Base-by-base conservation (phyloP, 1,140 invertebrate genomes). In the Caligus rogercresseyi region DNA sequence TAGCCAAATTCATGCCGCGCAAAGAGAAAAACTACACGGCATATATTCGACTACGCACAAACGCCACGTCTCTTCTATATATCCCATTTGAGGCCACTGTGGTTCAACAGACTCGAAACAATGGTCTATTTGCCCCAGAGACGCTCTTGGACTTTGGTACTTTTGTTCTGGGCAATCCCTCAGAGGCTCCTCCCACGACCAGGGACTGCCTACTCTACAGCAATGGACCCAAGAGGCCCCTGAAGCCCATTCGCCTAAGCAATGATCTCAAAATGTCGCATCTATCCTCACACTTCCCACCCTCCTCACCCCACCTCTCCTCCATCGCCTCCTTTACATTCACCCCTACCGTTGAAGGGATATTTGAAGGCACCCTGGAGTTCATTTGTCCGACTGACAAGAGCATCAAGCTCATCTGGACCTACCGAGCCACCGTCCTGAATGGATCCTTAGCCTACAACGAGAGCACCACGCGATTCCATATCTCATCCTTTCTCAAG, bases 21-120 rank as follows among this genome's bases (percentile, higher is more conserved):
- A 72, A 75, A 67, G 81, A 85, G 72, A 82, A 81, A 71, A 89
- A 89, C 74, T 81, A 87, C 71, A 87, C 86, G 61, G 81, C 84
- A 51, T 89, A 86, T 70, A 82, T 89, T 67, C 80, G 80, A 80
- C 81, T 67, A 65, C 31, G 31, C 31, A 43, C 31, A 43, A 43
- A 62, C 61, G 51, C 0, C 14, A 59, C 31, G n/a, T 11, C 7
- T 7, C n/a, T 43, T n/a, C 31, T 43, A 11, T 43, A 43, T 43
- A n/a, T 43, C n/a, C 31, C 31, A 43, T 43, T 43, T 43, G 31
- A 43, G 31, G 31, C 31, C 7, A 7, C n/a, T 7, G 31, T 43
- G n/a, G 31, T 43, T 43, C 7, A 43, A 43, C n/a, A n/a, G n/a
- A n/a, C n/a, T n/a, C n/a, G n/a, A n/a, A 43, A 43, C n/a, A n/a